Evolutionary conservation across 2,888 invertebrate species (phyloP), one percentile per base, ranked within the genome.

Genomic region (Drosophila limbata): DNA sequence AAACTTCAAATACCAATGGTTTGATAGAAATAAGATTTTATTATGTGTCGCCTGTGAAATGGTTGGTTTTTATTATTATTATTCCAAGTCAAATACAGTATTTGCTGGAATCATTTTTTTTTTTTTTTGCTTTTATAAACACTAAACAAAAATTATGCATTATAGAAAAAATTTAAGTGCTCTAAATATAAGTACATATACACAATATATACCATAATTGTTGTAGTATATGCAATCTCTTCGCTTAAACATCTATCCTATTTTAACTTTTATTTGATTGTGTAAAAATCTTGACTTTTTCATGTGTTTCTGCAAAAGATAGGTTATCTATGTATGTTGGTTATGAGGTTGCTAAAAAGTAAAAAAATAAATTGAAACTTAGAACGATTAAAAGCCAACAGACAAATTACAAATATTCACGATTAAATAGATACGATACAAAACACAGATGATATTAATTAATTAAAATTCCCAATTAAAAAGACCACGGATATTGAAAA

Each of bases 401-500:
- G 35, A 55, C 39, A 68, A 64, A 62, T 39, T 35, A 52, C 37
- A 17, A 61, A 48, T 53, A 55, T 72, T 52, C 45, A 19, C 48
- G 47, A 48, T 35, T 42, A 64, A 55, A 64, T 47, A 66, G 25
- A 61, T 66, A 13, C 50, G 19, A 42, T 31, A 42, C n/a, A 33
- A 75, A 47, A 60, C 56, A 35, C 42, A 77, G 45, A 48, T 39
- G 45, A 35, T 48, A 63, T 53, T 28, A 60, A 56, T 52, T 45
- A 62, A 51, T 50, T 51, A 39, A 63, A 48, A 48, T 35, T 10
- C 39, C 31, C n/a, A 61, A 51, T 44, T 28, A 28, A 15, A 35
- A 28, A 45, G 39, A 52, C 64, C 44, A 57, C 62, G 74, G 81
- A 88, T 79, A 76, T 73, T 74, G 69, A 73, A 75, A 88, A 89